Evolutionary conservation across 2,888 invertebrate species (phyloP), one percentile per base, ranked within the genome.

Genomic region (Amblyteles armatorius): DNA sequence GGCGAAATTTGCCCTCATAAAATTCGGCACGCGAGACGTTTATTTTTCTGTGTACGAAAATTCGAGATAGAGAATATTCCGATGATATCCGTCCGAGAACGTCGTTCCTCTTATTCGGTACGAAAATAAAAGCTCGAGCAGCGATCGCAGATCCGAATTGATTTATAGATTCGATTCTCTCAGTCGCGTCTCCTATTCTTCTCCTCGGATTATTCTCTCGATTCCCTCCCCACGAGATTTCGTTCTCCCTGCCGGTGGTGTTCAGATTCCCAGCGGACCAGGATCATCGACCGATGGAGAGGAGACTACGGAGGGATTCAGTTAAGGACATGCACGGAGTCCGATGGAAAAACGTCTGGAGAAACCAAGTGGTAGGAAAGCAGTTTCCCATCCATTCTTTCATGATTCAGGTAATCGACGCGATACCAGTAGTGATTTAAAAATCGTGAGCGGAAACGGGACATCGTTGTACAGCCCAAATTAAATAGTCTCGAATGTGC

Each of bases 131-230:
- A 57, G 57, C 16, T 29, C 60, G 60, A 26, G 29, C 16, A 57
- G 29, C 44, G 16, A 57, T 57, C 44, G 40, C 26, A 26, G 40
- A 72, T 36, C 22, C n/a, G 44, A 4, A 60, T 73, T 73, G 73
- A 73, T 60, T 73, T 60, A 73, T 26, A 57, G 73, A 60, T 60
- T 73, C 60, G 60, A 73, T 44, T 26, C 26, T 44, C 44, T 26
- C 44, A 44, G 26, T 60, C 22, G 60, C 60, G n/a, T 29, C n/a
- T 16, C 33, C 29, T 16, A 63, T 29, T 44, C 16, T 73, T 73
- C 40, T 57, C 33, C 55, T 40, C 13, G 3, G 33, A 36, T 60
- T 60, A 48, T 60, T 73, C 26, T 44, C 40, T 26, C 60, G 7
- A 60, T 44, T 60, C n/a, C 29, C 3, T 2, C 2, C 26, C 6